Percentiles rank a stretch among this genome's conserved stretches.
These are phyloP conservation scores for Percina caprodes DNA, from an alignment of 2,113 vertebrate species.

Conservation along the genomic window DNA sequence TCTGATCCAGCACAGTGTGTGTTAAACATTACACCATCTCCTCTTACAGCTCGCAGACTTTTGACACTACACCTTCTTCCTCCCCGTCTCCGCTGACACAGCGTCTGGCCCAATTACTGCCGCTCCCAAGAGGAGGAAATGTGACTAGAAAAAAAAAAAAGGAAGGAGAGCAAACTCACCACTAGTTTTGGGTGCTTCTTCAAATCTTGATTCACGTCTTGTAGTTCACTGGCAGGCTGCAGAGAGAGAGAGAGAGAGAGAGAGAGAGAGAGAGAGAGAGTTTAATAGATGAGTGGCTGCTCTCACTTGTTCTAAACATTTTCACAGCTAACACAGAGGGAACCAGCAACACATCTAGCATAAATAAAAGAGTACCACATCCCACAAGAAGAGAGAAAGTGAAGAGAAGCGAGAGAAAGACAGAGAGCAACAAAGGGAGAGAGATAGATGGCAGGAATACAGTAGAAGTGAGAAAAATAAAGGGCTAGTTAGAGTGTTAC, in stretches of 20 bases:
- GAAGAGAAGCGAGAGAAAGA: neutral
- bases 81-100: neutral
- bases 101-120: constrained; percentile 1
- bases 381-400: constrained; percentile 9
- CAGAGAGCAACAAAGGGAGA: neutral
- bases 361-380: neutral
- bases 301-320: constrained; percentile 16
- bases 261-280: neutral
- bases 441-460: neutral
- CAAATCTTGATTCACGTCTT: constrained; percentile 60
- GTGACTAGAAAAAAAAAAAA: neutral
- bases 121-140: neutral
- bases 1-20: neutral
- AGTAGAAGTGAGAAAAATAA: neutral
- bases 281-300: neutral
- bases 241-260: constrained; percentile 19
- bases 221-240: constrained; percentile 55
- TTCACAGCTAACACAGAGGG: neutral
- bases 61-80: neutral
- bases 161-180: constrained; percentile 57
- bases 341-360: neutral
- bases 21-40: neutral
- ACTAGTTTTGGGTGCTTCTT: constrained; percentile 58
- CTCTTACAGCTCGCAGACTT: neutral
- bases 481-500: neutral